A percentile compares a stretch with the other conserved stretches of the same genome.
phyloP scores from a whole-genome alignment of 2,113 vertebrate genomes.

The Urocolius indicus region DNA sequence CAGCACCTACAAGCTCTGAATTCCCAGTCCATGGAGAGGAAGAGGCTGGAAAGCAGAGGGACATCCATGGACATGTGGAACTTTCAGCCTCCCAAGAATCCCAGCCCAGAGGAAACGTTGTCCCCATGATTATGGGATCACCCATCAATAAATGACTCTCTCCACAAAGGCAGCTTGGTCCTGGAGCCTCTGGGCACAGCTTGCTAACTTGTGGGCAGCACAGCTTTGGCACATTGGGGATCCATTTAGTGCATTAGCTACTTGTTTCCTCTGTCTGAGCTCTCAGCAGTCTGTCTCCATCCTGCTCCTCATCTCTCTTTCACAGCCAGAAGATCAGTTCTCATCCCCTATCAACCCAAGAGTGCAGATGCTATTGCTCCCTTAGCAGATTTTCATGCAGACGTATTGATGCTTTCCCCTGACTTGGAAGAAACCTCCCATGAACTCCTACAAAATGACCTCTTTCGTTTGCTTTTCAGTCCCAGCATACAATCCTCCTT shows the following conservation, averaged over 20 bases:
- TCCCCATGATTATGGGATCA: fast-evolving
- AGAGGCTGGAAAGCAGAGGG: background rate
- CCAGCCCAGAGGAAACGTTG: background rate
- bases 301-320: background rate
- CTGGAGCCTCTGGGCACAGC: background rate
- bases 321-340: constrained; percentile 1
- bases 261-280: background rate
- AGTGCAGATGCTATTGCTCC: constrained; percentile 15
- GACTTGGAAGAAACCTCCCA: background rate
- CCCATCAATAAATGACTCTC: background rate
- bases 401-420: background rate
- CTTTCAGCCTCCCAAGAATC: background rate
- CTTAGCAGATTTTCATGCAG: constrained; percentile 37
- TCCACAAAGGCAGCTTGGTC: background rate
- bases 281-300: constrained; percentile 18
- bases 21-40: background rate
- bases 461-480: background rate
- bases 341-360: background rate
- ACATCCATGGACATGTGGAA: fast-evolving
- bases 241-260: constrained; percentile 13
- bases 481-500: background rate
- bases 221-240: background rate
- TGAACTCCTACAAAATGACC: background rate
- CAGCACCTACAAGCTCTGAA: background rate
- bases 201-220: background rate